A percentile compares a stretch with the other conserved stretches of the same genome.
Evolutionary conservation across 2,113 vertebrate genomes (phyloP).

Genomic region (Noturus placidus): DNA sequence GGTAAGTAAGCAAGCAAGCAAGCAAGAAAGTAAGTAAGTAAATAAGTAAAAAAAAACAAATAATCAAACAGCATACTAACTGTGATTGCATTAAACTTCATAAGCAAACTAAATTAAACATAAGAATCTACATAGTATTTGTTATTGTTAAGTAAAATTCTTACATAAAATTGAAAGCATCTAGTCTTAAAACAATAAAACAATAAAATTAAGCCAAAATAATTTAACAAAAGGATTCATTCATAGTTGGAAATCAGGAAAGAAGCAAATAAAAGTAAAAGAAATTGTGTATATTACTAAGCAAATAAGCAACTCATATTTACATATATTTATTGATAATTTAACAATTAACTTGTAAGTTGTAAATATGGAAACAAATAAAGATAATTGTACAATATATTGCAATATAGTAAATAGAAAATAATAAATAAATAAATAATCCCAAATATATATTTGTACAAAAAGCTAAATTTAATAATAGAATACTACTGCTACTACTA

Average conservation of each 20-base stretch:
- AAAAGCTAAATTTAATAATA: neutral
- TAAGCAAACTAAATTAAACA: neutral
- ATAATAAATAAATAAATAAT: neutral
- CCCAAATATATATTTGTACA: neutral
- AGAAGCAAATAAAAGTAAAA: neutral
- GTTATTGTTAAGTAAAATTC: neutral
- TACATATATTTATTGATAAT: neutral
- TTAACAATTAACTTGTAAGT: neutral
- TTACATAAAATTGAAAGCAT: neutral
- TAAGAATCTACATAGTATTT: neutral
- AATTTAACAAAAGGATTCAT: neutral
- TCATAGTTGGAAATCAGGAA: neutral
- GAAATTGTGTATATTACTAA: neutral
- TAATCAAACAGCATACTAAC: neutral
- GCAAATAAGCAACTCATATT: neutral
- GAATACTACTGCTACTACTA: neutral
- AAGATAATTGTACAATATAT: neutral
- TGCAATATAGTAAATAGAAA: neutral
- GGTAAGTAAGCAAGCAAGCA: neutral
- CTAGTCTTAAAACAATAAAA: neutral
- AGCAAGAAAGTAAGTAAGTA: neutral
- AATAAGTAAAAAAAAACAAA: neutral
- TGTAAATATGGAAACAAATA: neutral
- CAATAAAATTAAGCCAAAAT: too few species aligned
- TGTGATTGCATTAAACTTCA: neutral